A percentile compares a stretch with the other conserved stretches of the same genome.
phyloP scores from a whole-genome alignment of 2,113 vertebrate genomes.

The Mesocricetus auratus region DNA sequence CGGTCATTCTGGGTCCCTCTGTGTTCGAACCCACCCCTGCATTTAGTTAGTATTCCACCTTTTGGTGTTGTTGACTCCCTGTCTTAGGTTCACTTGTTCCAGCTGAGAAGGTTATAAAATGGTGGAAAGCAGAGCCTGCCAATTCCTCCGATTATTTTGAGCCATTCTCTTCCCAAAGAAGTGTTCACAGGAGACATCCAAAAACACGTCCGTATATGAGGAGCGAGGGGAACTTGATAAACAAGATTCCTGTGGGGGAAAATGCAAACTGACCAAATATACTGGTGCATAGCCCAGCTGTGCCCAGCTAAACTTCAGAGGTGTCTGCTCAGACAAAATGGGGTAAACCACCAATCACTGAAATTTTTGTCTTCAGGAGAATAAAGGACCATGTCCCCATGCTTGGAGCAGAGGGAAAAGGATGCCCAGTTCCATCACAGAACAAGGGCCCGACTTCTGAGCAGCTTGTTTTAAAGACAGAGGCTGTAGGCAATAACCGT shows the following conservation, averaged over 20 bases:
- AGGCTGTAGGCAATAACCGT: constrained; percentile 23
- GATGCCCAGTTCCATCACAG: background rate
- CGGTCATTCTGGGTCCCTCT: no score
- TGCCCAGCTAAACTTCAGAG: background rate
- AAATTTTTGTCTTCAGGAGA: background rate
- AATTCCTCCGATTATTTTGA: background rate
- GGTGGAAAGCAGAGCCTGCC: background rate
- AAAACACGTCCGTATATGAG: fast-evolving
- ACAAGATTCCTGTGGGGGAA: background rate
- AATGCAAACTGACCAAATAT: background rate
- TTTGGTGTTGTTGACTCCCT: fast-evolving
- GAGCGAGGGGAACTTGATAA: background rate
- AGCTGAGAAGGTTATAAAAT: background rate
- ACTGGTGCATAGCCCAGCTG: background rate
- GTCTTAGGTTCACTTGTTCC: background rate
- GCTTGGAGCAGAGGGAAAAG: background rate
- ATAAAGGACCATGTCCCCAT: fast-evolving
- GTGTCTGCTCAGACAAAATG: fast-evolving
- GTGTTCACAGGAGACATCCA: background rate
- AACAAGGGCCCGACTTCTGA: background rate
- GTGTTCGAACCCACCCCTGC: fast-evolving
- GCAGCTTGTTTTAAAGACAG: constrained; percentile 55
- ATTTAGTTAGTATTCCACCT: fast-evolving
- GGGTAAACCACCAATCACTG: no score
- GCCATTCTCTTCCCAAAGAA: background rate